Evolutionary conservation across 2,797 vertebrate species (phyloP).

Genomic region (Danio tinwini): DNA sequence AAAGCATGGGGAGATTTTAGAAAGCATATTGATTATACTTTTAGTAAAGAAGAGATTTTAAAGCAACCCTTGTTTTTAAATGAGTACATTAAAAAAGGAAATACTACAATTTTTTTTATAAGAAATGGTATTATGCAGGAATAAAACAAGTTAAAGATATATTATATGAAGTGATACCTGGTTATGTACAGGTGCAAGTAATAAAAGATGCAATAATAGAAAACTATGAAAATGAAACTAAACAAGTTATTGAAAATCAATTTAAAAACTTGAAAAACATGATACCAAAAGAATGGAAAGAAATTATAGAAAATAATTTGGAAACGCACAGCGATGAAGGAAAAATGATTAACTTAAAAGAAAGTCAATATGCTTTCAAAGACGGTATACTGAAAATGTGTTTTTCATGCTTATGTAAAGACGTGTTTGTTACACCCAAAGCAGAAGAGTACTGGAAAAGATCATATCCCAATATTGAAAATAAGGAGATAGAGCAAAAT

Average conservation of each 20-base stretch:
- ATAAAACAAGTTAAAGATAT: neutral
- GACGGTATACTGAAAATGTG: neutral
- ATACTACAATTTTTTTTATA: no score
- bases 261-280: no score
- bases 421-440: neutral
- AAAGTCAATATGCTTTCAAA: neutral
- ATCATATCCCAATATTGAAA: neutral
- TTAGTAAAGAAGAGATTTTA: no score
- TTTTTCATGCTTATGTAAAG: neutral
- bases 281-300: neutral
- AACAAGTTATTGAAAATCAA: neutral
- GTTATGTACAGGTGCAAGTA: neutral
- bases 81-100: no score
- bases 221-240: neutral
- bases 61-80: no score
- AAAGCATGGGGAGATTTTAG: no score
- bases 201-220: neutral
- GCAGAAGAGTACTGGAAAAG: neutral
- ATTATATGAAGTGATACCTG: neutral
- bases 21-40: no score
- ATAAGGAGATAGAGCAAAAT: no score
- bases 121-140: neutral
- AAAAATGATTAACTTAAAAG: neutral
- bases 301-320: neutral
- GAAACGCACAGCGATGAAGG: neutral